Percentiles rank a stretch among this genome's conserved stretches.
These are phyloP conservation scores for Zosterops borbonicus DNA, from an alignment of 2,113 vertebrate species.

Conservation along the genomic window DNA sequence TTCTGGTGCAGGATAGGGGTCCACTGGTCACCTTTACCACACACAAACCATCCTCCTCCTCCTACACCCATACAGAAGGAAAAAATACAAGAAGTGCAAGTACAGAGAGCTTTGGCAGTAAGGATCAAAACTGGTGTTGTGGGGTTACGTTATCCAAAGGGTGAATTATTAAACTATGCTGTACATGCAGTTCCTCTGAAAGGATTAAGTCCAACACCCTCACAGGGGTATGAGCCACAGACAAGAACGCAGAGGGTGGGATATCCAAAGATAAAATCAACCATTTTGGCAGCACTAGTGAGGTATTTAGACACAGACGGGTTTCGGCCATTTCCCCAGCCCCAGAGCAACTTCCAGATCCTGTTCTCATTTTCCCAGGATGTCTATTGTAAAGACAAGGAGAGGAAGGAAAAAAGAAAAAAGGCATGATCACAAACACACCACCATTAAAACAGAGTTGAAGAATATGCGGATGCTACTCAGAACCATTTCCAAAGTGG, in stretches of 20 bases:
- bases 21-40: neutral
- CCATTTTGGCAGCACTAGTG: neutral
- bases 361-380: neutral
- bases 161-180: neutral
- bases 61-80: no score
- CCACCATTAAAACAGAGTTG: neutral
- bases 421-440: neutral
- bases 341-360: neutral
- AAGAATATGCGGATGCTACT: conserved; percentile 1
- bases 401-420: neutral
- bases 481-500: neutral
- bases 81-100: neutral
- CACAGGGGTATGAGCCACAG: neutral
- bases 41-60: neutral
- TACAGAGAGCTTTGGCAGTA: neutral
- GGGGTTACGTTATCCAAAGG: neutral
- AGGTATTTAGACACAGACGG: neutral
- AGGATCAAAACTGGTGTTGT: neutral
- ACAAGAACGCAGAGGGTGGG: neutral
- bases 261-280: neutral
- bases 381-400: neutral
- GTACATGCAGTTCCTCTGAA: neutral
- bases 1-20: neutral
- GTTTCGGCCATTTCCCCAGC: neutral
- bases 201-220: neutral